phyloP scores from a whole-genome alignment of 2,113 vertebrate species.

The Menidia beryllina region DNA sequence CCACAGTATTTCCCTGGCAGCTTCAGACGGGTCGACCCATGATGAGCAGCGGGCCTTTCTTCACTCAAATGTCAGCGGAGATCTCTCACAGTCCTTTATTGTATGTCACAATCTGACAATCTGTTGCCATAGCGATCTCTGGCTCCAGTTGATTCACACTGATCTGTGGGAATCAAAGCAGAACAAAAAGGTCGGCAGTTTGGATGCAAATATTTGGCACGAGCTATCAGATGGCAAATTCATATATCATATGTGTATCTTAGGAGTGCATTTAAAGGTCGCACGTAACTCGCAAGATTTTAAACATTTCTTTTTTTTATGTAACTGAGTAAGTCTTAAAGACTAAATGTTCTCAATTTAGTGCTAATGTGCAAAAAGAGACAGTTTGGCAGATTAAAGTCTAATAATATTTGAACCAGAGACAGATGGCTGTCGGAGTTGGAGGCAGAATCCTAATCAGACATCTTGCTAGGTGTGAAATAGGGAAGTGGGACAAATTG shows the following conservation, averaged over 20 bases:
- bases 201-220: constrained; percentile 7
- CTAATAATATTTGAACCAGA: constrained; percentile 77
- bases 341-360: constrained; percentile 59
- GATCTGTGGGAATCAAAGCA: constrained; percentile 82
- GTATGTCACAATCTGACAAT: constrained; percentile 87
- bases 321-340: constrained; percentile 57
- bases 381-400: constrained; percentile 74
- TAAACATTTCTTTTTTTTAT: constrained; percentile 43
- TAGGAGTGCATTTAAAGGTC: background rate
- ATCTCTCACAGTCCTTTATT: constrained; percentile 90
- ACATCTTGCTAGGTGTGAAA: constrained; percentile 84
- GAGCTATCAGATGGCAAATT: background rate
- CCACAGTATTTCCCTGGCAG: constrained; percentile 12
- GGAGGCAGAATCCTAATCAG: constrained; percentile 76
- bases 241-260: background rate
- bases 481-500: constrained; percentile 78
- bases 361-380: constrained; percentile 68
- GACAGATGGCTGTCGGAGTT: constrained; percentile 77
- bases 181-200: constrained; percentile 23
- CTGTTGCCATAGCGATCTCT: constrained; percentile 87
- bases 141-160: constrained; percentile 88
- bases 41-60: background rate
- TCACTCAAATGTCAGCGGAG: background rate
- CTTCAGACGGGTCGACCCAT: background rate
- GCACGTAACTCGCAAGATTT: constrained; percentile 1